phyloP scores from a whole-genome alignment of 2,888 invertebrate genomes.

The Psylliodes chrysocephalus region DNA sequence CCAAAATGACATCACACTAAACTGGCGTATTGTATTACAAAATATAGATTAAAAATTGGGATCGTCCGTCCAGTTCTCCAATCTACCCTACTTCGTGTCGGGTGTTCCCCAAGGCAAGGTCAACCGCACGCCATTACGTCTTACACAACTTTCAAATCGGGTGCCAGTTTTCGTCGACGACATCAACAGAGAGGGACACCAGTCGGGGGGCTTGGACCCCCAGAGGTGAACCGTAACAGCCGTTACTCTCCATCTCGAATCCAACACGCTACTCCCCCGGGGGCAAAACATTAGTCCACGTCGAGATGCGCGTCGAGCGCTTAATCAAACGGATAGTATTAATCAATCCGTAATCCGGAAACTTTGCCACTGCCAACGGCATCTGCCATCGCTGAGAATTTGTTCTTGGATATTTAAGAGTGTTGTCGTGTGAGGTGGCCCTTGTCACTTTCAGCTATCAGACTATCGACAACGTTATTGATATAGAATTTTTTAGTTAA shows the following conservation, averaged over 20 bases:
- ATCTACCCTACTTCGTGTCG: background rate
- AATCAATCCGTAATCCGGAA: slow-evolving; percentile 53
- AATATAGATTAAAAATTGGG: too few species aligned
- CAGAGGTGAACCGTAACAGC: slow-evolving; percentile 40
- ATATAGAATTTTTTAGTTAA: too few species aligned
- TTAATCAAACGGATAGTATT: slow-evolving; percentile 60
- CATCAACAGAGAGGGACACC: slow-evolving; percentile 8
- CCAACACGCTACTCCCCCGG: slow-evolving; percentile 40
- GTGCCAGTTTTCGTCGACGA: slow-evolving; percentile 14
- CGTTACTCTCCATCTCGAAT: slow-evolving; percentile 14
- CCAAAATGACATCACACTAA: too few species aligned
- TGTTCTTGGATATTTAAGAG: background rate
- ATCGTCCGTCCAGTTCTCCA: too few species aligned
- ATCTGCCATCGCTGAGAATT: background rate
- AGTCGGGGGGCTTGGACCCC: slow-evolving; percentile 6
- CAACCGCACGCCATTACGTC: slow-evolving; percentile 25
- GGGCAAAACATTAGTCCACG: slow-evolving; percentile 58
- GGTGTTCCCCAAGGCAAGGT: slow-evolving; percentile 12
- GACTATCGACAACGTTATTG: too few species aligned
- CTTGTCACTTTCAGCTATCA: background rate
- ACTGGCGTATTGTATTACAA: too few species aligned
- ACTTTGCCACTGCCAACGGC: slow-evolving; percentile 29
- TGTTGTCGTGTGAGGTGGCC: background rate
- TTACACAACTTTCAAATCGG: slow-evolving; percentile 47
- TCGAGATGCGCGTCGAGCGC: slow-evolving; percentile 57